Conservation (phyloP, 2,797 vertebrate genomes). For the Manis javanica region DNA sequence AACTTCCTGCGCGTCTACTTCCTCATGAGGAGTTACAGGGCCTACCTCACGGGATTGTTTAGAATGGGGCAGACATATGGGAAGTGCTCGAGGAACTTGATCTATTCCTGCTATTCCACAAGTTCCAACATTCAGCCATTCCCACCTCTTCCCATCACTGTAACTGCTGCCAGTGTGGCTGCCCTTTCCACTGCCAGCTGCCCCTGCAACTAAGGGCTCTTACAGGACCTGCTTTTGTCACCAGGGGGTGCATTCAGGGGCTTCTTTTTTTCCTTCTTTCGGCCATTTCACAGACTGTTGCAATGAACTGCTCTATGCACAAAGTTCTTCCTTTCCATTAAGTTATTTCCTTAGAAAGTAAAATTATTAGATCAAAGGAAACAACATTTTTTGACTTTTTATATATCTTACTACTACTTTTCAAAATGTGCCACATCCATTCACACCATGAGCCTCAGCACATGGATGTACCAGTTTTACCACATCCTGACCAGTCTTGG, state of each 20-base stretch:
- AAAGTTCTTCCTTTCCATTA: background rate
- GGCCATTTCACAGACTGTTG: background rate
- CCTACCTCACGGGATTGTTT: background rate
- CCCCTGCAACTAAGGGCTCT: background rate
- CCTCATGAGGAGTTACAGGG: too few species aligned
- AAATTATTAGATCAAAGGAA: background rate
- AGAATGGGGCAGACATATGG: too few species aligned
- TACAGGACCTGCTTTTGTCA: background rate
- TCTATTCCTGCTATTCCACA: background rate
- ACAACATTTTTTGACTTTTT: background rate
- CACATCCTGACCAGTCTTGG: background rate
- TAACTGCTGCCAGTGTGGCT: fast-evolving
- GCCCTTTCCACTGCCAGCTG: background rate
- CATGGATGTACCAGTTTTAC: background rate
- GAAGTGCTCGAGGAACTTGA: background rate
- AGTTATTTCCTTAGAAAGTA: background rate
- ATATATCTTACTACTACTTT: background rate
- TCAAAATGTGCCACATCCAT: background rate
- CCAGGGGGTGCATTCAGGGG: too few species aligned
- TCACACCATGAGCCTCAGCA: background rate
- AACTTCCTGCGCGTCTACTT: background rate
- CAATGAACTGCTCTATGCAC: background rate
- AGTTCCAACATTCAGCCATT: background rate
- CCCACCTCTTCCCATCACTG: background rate
- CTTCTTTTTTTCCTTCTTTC: background rate